These are phyloP conservation scores for Nebria ingens DNA, from an alignment of 1,140 invertebrate genomes.

Conservation along the genomic window DNA sequence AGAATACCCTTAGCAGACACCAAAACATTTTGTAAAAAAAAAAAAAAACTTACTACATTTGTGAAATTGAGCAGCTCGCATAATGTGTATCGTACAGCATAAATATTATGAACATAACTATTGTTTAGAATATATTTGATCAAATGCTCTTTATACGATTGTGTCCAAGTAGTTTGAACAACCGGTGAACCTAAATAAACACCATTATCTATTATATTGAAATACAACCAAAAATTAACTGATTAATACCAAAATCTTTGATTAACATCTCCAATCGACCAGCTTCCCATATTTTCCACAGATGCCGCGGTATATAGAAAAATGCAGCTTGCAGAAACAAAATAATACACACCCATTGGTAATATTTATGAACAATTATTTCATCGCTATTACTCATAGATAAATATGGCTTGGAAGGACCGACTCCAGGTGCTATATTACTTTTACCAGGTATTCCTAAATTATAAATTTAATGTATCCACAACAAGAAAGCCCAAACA, in stretches of 20 bases:
- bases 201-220: constrained; percentile 11
- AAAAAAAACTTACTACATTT: constrained; percentile 48
- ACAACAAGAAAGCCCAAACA: neutral
- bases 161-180: constrained; percentile 42
- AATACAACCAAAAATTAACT: constrained; percentile 4
- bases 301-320: constrained; percentile 61
- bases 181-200: constrained; percentile 33
- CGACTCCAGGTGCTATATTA: constrained; percentile 5
- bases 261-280: constrained; percentile 43
- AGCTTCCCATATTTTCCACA: constrained; percentile 71
- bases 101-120: constrained; percentile 52
- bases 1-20: too few species aligned
- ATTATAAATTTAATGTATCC: neutral
- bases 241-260: constrained; percentile 35
- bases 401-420: neutral
- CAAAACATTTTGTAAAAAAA: constrained; percentile 19
- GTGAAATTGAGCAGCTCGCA: constrained; percentile 62
- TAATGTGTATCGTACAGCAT: constrained; percentile 52
- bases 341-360: constrained; percentile 81
- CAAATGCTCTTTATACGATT: constrained; percentile 39
- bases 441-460: neutral
- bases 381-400: constrained; percentile 35
- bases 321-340: constrained; percentile 67
- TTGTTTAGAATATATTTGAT: constrained; percentile 42
- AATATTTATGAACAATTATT: constrained; percentile 65